These are phyloP conservation scores for Bradypus variegatus DNA, from an alignment of 2,797 vertebrate species.

Conservation along the genomic window DNA sequence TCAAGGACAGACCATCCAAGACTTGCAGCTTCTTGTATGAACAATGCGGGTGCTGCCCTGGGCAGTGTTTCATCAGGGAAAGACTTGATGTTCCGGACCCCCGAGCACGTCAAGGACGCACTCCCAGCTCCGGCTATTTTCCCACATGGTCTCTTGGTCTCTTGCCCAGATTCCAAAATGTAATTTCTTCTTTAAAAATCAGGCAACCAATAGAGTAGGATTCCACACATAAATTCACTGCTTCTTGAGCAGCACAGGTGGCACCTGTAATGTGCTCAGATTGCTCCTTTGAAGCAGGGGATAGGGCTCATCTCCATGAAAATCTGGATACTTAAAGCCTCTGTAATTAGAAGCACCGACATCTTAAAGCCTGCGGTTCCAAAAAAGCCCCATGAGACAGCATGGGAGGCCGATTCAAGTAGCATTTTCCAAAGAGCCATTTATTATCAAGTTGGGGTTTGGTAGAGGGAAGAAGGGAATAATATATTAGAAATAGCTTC, in stretches of 20 bases:
- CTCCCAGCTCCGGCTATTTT: no score
- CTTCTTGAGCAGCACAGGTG: neutral
- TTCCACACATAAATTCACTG: neutral
- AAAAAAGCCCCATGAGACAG: neutral
- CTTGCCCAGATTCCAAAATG: conserved; percentile 17
- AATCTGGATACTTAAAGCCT: neutral
- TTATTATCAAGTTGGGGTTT: neutral
- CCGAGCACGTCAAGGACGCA: no score
- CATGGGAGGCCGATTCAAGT: neutral
- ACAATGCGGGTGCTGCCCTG: no score
- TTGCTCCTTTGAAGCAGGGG: neutral
- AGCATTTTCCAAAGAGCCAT: neutral
- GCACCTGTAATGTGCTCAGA: neutral
- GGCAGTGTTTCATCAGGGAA: no score
- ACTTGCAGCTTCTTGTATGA: no score
- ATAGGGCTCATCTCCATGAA: neutral
- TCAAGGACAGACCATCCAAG: no score
- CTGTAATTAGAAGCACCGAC: conserved; percentile 8
- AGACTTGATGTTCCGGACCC: no score
- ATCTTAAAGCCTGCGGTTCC: neutral
- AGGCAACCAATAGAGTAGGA: neutral
- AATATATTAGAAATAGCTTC: neutral
- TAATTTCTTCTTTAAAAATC: neutral
- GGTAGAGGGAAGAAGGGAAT: neutral
- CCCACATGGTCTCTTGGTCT: neutral